Conservation (phyloP, 2,113 vertebrate genomes). For the Vulpes lagopus region DNA sequence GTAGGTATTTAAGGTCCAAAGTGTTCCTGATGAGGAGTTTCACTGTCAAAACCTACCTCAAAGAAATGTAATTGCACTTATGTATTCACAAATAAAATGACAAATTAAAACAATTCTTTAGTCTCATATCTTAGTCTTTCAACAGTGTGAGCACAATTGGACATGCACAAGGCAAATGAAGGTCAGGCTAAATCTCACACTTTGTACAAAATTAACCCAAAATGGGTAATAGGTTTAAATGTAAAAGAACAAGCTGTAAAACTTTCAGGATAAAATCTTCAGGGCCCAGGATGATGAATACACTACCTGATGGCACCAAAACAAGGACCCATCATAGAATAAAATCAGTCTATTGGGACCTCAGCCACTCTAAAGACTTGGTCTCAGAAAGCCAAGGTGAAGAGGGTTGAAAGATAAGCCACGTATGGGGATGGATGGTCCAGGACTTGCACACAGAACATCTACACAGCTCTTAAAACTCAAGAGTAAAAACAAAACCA, state of each 20-base stretch:
- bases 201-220: background rate
- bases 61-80: background rate
- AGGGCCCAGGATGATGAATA: background rate
- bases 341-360: background rate
- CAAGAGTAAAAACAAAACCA: background rate
- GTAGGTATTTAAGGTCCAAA: background rate
- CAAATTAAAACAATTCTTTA: background rate
- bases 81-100: background rate
- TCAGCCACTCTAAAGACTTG: background rate
- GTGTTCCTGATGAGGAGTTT: background rate
- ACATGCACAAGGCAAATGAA: background rate
- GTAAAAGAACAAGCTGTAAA: background rate
- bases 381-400: background rate
- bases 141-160: background rate
- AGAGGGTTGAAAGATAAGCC: background rate
- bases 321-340: background rate
- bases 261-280: background rate
- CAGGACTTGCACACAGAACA: background rate
- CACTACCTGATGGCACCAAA: background rate
- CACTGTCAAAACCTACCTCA: background rate
- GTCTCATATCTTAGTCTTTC: background rate
- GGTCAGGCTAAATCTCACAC: background rate
- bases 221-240: background rate
- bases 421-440: fast-evolving
- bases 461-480: background rate